Evolutionary conservation across 2,797 vertebrate species (phyloP).

Genomic region (Arvicola amphibius): DNA sequence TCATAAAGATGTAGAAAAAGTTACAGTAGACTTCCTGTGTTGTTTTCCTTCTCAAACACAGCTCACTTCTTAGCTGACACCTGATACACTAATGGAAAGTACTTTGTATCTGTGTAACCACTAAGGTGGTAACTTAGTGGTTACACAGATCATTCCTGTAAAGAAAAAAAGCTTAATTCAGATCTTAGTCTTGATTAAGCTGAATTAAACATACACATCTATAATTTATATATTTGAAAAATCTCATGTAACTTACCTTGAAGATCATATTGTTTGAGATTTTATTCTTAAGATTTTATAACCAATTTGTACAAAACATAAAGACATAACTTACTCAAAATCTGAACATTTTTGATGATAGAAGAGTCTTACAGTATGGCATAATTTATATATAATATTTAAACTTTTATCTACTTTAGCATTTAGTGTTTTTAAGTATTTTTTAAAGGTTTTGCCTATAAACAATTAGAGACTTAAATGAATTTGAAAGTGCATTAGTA

Average conservation of each 20-base stretch:
- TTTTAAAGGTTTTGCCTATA: slow-evolving; percentile 20
- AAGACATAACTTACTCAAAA: slow-evolving; percentile 24
- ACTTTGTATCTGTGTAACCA: slow-evolving; percentile 8
- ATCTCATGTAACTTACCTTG: slow-evolving; percentile 19
- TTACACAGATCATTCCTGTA: background rate
- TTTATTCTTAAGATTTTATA: slow-evolving; percentile 40
- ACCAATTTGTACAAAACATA: slow-evolving; percentile 46
- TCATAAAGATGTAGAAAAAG: background rate
- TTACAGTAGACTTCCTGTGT: background rate
- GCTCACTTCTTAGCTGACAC: background rate
- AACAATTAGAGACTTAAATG: slow-evolving; percentile 3
- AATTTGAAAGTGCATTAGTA: background rate
- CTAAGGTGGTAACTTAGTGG: too few species aligned
- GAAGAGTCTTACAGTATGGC: background rate
- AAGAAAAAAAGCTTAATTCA: slow-evolving; percentile 15
- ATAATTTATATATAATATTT: background rate
- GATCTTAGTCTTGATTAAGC: slow-evolving; percentile 41
- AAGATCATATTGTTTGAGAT: slow-evolving; percentile 50
- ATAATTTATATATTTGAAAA: slow-evolving; percentile 46
- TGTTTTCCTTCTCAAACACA: slow-evolving; percentile 7
- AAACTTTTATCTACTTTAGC: slow-evolving; percentile 12
- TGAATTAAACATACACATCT: background rate
- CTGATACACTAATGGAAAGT: background rate
- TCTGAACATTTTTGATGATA: slow-evolving; percentile 38
- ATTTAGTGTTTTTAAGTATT: background rate